These are phyloP conservation scores for Carcharodon carcharias DNA, from an alignment of 2,797 vertebrate genomes.

Conservation along the genomic window DNA sequence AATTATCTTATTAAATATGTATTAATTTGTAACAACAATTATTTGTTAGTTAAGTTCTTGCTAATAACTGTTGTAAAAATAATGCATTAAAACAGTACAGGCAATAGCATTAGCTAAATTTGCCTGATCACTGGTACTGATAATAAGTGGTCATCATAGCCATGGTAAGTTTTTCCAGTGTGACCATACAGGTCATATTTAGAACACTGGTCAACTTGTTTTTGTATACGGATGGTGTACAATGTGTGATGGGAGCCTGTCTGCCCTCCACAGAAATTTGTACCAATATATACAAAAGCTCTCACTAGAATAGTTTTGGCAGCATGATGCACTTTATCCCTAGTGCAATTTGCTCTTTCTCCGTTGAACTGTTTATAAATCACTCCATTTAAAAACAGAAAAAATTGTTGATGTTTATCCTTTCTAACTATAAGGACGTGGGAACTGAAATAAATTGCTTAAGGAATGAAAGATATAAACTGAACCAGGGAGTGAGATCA, in stretches of 20 bases:
- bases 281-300: not conserved
- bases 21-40: not conserved
- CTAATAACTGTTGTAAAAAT: not conserved
- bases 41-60: not conserved
- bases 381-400: slow-evolving; percentile 28
- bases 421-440: slow-evolving; percentile 31
- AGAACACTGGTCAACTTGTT: not conserved
- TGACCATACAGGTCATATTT: not conserved
- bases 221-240: not conserved
- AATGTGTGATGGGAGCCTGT: not conserved
- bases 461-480: slow-evolving; percentile 37
- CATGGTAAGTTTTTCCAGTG: not conserved
- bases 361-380: slow-evolving; percentile 27
- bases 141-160: not conserved
- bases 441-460: slow-evolving; percentile 32
- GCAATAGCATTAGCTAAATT: not conserved
- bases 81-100: not conserved
- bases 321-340: not conserved
- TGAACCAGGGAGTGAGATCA: slow-evolving; percentile 34
- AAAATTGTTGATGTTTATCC: slow-evolving; percentile 36
- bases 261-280: not conserved
- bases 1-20: not conserved
- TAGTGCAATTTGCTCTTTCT: slow-evolving; percentile 17
- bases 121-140: not conserved
- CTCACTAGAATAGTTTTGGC: not conserved